phyloP scores from a whole-genome alignment of 2,113 vertebrate species.

The Globicephala melas region DNA sequence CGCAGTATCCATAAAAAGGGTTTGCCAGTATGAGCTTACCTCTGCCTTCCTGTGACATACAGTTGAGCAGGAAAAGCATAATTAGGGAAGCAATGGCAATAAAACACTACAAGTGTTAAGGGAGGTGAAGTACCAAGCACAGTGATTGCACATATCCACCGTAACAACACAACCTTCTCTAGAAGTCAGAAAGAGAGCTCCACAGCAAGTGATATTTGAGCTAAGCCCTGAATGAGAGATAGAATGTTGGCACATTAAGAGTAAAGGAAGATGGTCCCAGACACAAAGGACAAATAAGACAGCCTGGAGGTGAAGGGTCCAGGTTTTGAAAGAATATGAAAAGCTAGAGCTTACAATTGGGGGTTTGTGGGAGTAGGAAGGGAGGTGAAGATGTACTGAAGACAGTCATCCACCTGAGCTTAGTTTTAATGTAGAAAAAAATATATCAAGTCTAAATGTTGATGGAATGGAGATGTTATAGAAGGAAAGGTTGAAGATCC shows the following conservation, averaged over 20 bases:
- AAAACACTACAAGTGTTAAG: accelerated
- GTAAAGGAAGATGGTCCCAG: background rate
- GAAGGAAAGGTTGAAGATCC: background rate
- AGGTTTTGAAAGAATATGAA: background rate
- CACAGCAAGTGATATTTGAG: background rate
- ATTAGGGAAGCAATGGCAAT: background rate
- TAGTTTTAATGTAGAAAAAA: background rate
- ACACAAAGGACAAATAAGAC: too few species aligned
- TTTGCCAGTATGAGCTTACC: too few species aligned
- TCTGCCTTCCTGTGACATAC: background rate
- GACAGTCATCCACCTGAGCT: background rate
- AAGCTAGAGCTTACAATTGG: background rate
- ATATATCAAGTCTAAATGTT: background rate
- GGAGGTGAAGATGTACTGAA: background rate
- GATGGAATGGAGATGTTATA: background rate
- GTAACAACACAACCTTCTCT: too few species aligned
- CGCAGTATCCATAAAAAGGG: background rate
- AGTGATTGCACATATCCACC: background rate
- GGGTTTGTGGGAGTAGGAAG: background rate
- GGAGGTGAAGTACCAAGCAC: background rate
- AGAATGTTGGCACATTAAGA: background rate
- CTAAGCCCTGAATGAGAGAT: background rate
- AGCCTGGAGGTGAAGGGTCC: background rate
- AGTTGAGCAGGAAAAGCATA: background rate
- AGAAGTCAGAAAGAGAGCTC: background rate